These are phyloP conservation scores for Drosophila watanabei DNA, from an alignment of 1,140 invertebrate species.

Conservation along the genomic window DNA sequence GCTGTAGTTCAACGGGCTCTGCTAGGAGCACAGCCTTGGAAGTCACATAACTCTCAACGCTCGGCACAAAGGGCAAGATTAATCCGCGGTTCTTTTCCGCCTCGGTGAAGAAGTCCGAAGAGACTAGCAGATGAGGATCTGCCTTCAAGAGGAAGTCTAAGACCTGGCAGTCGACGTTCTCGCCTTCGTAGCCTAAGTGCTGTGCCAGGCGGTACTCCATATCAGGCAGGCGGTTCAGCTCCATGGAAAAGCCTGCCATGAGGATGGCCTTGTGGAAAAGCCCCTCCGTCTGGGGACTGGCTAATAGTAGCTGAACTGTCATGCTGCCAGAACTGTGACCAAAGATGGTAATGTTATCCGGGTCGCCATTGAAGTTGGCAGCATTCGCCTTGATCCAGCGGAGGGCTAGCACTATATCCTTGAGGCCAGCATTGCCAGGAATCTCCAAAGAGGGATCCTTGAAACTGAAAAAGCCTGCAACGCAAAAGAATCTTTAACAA, in stretches of 20 bases:
- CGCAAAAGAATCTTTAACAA: not conserved
- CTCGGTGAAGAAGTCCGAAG: constrained; percentile 28
- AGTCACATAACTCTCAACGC: constrained; percentile 52
- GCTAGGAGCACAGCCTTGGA: constrained; percentile 38
- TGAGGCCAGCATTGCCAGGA: constrained; percentile 87
- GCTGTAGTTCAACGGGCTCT: constrained; percentile 53
- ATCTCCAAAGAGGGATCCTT: constrained; percentile 88
- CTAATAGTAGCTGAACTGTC: constrained; percentile 69
- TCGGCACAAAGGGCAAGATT: constrained; percentile 31
- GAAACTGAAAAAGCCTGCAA: constrained; percentile 86
- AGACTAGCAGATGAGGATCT: constrained; percentile 39
- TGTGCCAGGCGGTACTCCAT: constrained; percentile 69
- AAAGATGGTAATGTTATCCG: constrained; percentile 86
- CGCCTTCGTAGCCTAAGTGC: constrained; percentile 68
- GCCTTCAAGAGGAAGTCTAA: constrained; percentile 41
- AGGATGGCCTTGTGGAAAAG: constrained; percentile 88
- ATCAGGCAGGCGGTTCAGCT: constrained; percentile 29
- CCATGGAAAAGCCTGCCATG: constrained; percentile 86
- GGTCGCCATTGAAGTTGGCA: constrained; percentile 88
- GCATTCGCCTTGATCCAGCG: constrained; percentile 88
- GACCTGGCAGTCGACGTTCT: constrained; percentile 49
- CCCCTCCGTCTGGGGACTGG: constrained; percentile 80
- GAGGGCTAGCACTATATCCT: constrained; percentile 87
- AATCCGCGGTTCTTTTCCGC: constrained; percentile 18
- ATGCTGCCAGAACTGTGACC: constrained; percentile 87